phyloP scores from a whole-genome alignment of 1,140 invertebrate species.

The Neodiprion fabricii region DNA sequence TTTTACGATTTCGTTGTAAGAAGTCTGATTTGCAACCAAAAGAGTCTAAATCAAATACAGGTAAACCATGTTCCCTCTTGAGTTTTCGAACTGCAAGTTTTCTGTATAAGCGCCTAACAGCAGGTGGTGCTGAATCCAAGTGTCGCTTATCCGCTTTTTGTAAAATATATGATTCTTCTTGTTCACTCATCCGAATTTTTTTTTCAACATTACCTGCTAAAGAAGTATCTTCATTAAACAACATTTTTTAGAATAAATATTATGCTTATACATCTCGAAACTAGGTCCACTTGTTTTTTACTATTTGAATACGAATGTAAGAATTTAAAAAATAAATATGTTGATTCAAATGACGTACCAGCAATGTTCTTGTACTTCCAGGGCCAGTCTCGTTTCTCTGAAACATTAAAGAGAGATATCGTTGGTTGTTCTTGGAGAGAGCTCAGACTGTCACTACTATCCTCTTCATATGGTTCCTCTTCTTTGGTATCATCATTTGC shows the following conservation, averaged over 20 bases:
- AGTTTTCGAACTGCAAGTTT: slow-evolving; percentile 69
- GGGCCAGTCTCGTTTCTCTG: slow-evolving; percentile 35
- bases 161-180: slow-evolving; percentile 66
- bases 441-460: slow-evolving; percentile 30
- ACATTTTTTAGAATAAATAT: slow-evolving; percentile 10
- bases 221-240: slow-evolving; percentile 23
- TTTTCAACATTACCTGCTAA: slow-evolving; percentile 41
- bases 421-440: slow-evolving; percentile 37
- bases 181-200: slow-evolving; percentile 59
- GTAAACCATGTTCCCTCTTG: slow-evolving; percentile 65
- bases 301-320: neutral
- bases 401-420: slow-evolving; percentile 42
- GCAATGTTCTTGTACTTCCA: slow-evolving; percentile 39
- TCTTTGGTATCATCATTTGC: slow-evolving; percentile 27
- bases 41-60: slow-evolving; percentile 66
- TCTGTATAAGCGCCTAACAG: slow-evolving; percentile 61
- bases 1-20: slow-evolving; percentile 25
- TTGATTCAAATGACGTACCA: slow-evolving; percentile 15
- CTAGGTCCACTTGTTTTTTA: neutral
- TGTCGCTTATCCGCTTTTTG: slow-evolving; percentile 57
- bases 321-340: neutral
- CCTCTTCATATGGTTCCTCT: neutral
- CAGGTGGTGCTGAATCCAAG: slow-evolving; percentile 48
- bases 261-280: slow-evolving; percentile 13
- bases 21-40: slow-evolving; percentile 37